Percentiles rank a stretch among this genome's conserved stretches.
Conservation (phyloP, 2,113 vertebrate genomes). For the Helogale parvula region DNA sequence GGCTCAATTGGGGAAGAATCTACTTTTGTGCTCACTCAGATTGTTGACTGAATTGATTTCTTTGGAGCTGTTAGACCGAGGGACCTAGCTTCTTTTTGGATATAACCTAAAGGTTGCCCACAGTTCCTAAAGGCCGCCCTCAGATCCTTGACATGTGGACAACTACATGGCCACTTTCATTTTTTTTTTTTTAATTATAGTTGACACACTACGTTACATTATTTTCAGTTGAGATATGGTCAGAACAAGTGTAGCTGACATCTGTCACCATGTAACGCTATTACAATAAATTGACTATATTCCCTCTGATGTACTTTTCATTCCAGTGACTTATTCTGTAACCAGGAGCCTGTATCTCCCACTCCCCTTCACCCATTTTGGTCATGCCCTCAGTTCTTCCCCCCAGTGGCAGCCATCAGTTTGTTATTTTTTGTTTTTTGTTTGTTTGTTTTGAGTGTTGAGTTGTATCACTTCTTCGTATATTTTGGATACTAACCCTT, state of each 20-base stretch:
- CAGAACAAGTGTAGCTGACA: background rate
- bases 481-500: background rate
- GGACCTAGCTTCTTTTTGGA: background rate
- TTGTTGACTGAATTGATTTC: background rate
- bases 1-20: background rate
- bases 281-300: background rate
- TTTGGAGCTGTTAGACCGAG: background rate
- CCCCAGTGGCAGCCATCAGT: background rate
- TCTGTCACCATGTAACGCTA: background rate
- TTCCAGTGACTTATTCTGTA: background rate
- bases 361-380: background rate
- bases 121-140: background rate
- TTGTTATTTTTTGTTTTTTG: background rate
- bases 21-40: too few relatives aligned
- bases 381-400: background rate
- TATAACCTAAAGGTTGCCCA: background rate
- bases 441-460: background rate
- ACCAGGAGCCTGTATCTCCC: background rate
- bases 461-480: background rate
- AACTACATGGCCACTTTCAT: background rate
- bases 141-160: background rate
- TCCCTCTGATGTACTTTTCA: background rate
- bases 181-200: background rate
- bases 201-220: background rate
- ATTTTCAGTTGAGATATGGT: background rate